Base-by-base conservation (phyloP, 2,888 invertebrate species). In the Silvanus unidentatus region DNA sequence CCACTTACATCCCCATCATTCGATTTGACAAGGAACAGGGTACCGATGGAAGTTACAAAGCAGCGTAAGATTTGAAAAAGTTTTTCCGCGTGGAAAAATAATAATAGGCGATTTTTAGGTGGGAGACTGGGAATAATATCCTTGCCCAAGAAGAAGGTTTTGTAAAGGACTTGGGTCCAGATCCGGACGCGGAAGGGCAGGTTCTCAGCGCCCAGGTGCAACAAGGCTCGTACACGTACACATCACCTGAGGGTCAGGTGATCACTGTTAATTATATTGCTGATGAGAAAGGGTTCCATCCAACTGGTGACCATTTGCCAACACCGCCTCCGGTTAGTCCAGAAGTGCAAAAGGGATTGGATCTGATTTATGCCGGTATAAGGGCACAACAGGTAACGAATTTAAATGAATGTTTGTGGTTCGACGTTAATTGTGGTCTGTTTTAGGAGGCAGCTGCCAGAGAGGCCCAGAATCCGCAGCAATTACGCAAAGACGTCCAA, bases 271-370 rank as follows among this genome's bases (percentile, higher is more conserved):
- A 83, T 60, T 88, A 89, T 69, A 86, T 84, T 12, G 89, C 89
- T 58, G 88, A 89, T 62, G 88, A 89, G 68, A 80, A 79, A 59
- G 89, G 89, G 39, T 89, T 89, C 79, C 83, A 85, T 55, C 85
- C 87, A 40, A 77, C 78, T 55, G 88, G 89, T 0, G 87, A 86
- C 68, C 89, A 89, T 66, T 80, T 89, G 63, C 89, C 89, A 50
- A 89, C 89, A 40, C 84, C 88, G 49, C 88, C 89, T 10, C 88
- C 89, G 49, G 84, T 88, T 16, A 87, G 88, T 42, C 78, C 84
- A 50, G 89, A 88, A 75, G 88, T 89, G 62, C 90, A 90, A 72
- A 89, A 88, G 68, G 88, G 89, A 43, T 76, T 91, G 49, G 90
- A 90, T 70, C 81, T 89, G 64, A 91, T 91, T 70, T 90, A 83